Base-by-base conservation (phyloP, 2,113 vertebrate species). In the Prunella himalayana region DNA sequence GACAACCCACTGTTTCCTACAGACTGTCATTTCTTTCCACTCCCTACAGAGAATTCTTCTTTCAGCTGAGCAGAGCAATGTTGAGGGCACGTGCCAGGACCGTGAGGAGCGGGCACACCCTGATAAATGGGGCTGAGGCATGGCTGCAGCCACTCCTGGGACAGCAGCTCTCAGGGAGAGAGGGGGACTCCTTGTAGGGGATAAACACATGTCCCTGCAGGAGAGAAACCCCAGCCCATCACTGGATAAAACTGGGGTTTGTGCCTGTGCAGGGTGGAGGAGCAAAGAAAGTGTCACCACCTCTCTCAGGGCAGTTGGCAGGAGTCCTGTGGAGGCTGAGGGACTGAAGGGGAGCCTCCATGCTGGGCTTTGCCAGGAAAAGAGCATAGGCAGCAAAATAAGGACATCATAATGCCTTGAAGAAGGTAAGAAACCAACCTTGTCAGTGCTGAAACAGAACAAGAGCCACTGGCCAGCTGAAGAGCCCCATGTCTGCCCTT, bases 81-180 rank as follows among this genome's bases (percentile, higher is more conserved):
- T 11, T 31, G 39, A 65, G 25, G 35, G 6, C 54, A 70, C 15
- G 1, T 8, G 25, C 8, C 47, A 35, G 20, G 11, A 28, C 15
- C 9, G 1, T 0, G 9, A 37, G 56, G 56, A 1, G 4, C 65
- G 28, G 31, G 18, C 24, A 2, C 13, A 33, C 35, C 10, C 9
- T 45, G 60, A 37, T 9, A 37, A 81, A 72, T 3, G 49, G 4
- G 7, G 21, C 42, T 42, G 25, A 65, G 11, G 70, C 60, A 25
- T 16, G 70, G 61, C 70, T 82, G 50, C 13, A 15, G 37, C 11
- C 54, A 71, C 51, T n/a, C 11, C 66, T 0, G 2, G 54, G 56
- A 7, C 22, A 42, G 60, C 51, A 50, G 35, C 51, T 65, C 50
- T 12, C 45, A 44, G 17, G 14, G 21, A 22, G 14, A 23, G 18